These are phyloP conservation scores for Cricetomys ansorgei DNA, from an alignment of 2,113 vertebrate species.

Conservation along the genomic window DNA sequence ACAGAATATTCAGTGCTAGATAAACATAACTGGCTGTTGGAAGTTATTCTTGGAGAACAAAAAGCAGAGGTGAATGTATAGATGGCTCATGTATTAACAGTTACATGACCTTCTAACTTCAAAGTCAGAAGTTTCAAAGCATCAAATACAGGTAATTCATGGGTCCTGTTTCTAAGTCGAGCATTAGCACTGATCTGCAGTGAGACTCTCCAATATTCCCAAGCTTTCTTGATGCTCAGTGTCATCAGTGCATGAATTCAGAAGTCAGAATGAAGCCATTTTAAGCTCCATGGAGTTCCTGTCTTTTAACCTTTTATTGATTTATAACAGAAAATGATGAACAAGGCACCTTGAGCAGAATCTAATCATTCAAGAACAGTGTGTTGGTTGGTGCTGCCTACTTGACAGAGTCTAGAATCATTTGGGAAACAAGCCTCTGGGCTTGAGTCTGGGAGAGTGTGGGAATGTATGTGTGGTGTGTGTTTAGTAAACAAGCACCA, in stretches of 20 bases:
- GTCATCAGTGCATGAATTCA: neutral
- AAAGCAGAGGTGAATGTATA: neutral
- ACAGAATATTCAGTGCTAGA: neutral
- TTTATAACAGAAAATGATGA: neutral
- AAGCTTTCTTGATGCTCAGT: neutral
- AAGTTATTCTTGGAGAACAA: slow-evolving; percentile 12
- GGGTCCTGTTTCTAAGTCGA: neutral
- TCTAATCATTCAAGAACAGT: neutral
- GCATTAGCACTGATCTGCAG: neutral
- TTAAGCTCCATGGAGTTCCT: neutral
- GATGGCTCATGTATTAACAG: neutral
- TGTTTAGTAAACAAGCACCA: too few species aligned
- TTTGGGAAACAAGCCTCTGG: neutral
- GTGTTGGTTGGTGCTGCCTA: neutral
- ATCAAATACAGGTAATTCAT: neutral
- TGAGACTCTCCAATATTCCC: neutral
- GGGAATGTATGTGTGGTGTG: too few species aligned
- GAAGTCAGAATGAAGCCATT: neutral
- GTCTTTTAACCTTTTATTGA: neutral
- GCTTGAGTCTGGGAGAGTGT: neutral
- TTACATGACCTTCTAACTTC: neutral
- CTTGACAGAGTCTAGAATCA: neutral
- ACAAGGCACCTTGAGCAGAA: neutral
- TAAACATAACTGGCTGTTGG: neutral
- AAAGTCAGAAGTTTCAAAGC: neutral